Percentiles rank a stretch among this genome's conserved stretches.
phyloP scores from a whole-genome alignment of 2,797 vertebrate species.

The Bradypodion ventrale region DNA sequence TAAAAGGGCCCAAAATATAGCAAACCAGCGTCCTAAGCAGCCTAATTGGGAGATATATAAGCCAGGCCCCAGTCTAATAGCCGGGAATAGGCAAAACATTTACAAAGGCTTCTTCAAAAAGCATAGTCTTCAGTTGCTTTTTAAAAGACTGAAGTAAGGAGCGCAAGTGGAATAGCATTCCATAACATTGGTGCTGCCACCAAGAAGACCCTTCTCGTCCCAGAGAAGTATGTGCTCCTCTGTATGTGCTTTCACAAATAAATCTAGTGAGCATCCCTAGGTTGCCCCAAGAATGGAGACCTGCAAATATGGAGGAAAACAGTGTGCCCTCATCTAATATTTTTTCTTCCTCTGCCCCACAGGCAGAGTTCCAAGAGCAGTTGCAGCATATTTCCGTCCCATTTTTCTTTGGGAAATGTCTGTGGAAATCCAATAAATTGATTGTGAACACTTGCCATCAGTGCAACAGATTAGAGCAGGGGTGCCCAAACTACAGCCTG shows the following conservation, averaged over 20 bases:
- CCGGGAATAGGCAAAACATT: no score
- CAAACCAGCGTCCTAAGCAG: no score
- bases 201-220: no score
- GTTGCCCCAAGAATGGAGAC: not conserved
- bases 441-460: not conserved
- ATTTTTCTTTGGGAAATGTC: not conserved
- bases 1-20: no score
- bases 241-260: not conserved
- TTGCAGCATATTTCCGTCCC: not conserved
- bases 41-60: no score
- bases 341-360: not conserved
- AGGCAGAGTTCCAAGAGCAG: not conserved
- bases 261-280: constrained; percentile 5
- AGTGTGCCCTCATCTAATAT: not conserved
- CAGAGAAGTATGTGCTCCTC: no score
- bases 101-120: no score
- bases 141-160: no score
- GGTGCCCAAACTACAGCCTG: not conserved
- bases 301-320: not conserved
- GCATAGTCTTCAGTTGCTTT: no score
- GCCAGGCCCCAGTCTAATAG: no score
- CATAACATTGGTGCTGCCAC: no score
- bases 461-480: not conserved
- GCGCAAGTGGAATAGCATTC: no score
- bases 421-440: not conserved